Percentiles rank a stretch among this genome's conserved stretches.
Conservation (phyloP, 2,797 vertebrate genomes). For the Percopsis omiscomaycus region DNA sequence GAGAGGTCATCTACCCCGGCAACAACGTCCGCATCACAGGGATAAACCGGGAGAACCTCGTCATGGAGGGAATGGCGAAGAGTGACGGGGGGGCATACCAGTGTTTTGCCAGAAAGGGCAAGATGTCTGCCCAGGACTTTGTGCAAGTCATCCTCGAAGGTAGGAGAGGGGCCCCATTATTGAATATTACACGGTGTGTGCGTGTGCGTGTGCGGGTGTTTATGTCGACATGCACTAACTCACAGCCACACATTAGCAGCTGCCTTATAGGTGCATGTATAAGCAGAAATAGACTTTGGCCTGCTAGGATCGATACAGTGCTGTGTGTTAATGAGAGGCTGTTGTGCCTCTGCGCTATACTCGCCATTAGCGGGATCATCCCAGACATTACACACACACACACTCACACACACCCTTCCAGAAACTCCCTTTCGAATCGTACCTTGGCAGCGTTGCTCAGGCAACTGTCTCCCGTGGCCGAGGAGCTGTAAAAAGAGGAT, state of each 20-base stretch:
- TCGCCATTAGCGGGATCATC: conserved; percentile 71
- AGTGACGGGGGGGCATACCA: conserved; percentile 97
- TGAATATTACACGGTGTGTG: conserved; percentile 1
- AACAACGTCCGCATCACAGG: conserved; percentile 92
- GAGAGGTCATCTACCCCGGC: conserved; percentile 91
- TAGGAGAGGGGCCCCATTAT: conserved; percentile 47
- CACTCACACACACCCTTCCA: conserved; percentile 40
- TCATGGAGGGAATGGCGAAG: conserved; percentile 98
- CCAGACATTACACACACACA: conserved; percentile 47
- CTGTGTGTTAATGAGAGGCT: conserved; percentile 62
- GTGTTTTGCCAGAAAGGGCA: conserved; percentile 93
- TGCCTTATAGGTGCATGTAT: background rate
- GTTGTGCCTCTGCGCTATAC: conserved; percentile 45
- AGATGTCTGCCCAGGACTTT: conserved; percentile 97
- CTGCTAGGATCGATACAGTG: conserved; percentile 56
- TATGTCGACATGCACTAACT: background rate
- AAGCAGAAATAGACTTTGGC: conserved; percentile 42
- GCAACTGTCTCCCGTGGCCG: conserved; percentile 82
- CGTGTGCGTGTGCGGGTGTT: background rate
- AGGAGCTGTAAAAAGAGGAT: conserved; percentile 82
- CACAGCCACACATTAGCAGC: conserved; percentile 21
- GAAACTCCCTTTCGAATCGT: conserved; percentile 67
- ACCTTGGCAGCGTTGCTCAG: conserved; percentile 80
- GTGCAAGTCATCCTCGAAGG: conserved; percentile 97
- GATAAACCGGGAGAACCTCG: conserved; percentile 88